These are phyloP conservation scores for Latrodectus hesperus DNA, from an alignment of 2,888 invertebrate species.

Conservation along the genomic window DNA sequence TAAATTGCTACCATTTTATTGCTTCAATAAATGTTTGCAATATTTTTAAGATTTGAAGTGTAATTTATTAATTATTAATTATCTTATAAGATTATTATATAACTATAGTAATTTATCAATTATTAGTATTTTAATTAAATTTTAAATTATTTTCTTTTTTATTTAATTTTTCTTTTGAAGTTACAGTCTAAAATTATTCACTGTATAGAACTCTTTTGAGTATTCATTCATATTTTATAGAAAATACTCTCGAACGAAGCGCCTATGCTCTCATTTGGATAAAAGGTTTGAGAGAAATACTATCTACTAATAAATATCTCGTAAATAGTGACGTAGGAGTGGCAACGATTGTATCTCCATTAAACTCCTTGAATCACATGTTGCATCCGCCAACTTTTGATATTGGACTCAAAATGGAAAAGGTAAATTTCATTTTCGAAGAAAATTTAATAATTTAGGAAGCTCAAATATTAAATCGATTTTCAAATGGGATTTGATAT, in stretches of 20 bases:
- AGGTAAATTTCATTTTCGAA: conserved; percentile 10
- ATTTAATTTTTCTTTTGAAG: no score
- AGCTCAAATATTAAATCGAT: no score
- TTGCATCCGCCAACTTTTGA: conserved; percentile 51
- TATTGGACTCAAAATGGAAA: conserved; percentile 49
- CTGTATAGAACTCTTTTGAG: no score
- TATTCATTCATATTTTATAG: conserved; percentile 20
- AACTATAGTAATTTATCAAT: no score
- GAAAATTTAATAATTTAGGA: background rate
- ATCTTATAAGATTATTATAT: no score
- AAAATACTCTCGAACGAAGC: conserved; percentile 48
- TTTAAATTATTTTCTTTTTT: no score
- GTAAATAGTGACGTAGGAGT: conserved; percentile 62
- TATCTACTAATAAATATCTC: conserved; percentile 29
- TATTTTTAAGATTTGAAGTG: no score
- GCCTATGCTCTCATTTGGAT: conserved; percentile 64
- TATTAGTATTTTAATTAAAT: no score
- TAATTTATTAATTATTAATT: no score
- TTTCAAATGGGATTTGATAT: no score
- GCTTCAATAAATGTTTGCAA: no score
- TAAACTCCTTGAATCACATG: conserved; percentile 50
- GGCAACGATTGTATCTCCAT: conserved; percentile 51
- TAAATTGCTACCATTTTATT: no score
- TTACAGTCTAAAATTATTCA: background rate
- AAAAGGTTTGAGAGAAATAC: conserved; percentile 39